phyloP scores from a whole-genome alignment of 2,797 vertebrate species.

The Psittacula echo region DNA sequence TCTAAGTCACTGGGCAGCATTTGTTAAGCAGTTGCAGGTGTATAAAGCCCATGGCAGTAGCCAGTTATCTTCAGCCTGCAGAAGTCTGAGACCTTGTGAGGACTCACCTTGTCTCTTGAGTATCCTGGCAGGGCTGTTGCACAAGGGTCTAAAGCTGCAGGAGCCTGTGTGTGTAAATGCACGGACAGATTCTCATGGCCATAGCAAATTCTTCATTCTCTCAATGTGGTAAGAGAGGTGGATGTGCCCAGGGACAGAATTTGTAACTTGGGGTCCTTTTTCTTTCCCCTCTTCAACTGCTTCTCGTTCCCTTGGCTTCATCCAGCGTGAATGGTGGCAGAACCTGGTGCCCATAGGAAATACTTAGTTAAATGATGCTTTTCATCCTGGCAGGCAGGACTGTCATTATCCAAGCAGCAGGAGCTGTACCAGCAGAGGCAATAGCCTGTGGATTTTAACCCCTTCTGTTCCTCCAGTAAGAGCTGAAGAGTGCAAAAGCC shows the following conservation, averaged over 20 bases:
- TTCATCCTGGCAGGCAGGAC: not conserved
- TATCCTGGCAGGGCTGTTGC: not conserved
- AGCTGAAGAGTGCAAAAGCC: not conserved
- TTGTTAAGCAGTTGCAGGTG: not conserved
- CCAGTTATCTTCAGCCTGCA: not conserved
- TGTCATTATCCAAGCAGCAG: slow-evolving; percentile 3
- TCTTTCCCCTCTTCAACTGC: not conserved
- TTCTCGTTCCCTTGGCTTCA: not conserved
- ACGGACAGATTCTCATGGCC: not conserved
- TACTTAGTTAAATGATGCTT: not conserved
- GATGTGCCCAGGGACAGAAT: not conserved
- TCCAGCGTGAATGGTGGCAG: not conserved
- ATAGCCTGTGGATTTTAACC: not conserved
- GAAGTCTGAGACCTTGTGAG: not conserved
- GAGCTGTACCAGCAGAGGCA: not conserved
- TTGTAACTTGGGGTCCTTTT: not conserved
- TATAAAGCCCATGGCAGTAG: not conserved
- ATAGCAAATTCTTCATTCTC: not conserved
- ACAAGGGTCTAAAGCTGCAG: not conserved
- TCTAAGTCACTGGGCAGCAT: not conserved
- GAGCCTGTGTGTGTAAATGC: not conserved
- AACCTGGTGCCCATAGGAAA: not conserved
- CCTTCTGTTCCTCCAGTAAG: not conserved
- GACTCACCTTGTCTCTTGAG: not conserved
- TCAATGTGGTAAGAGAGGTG: not conserved